Base-by-base conservation (phyloP, 2,888 invertebrate species). In the Strigamia crassipes region DNA sequence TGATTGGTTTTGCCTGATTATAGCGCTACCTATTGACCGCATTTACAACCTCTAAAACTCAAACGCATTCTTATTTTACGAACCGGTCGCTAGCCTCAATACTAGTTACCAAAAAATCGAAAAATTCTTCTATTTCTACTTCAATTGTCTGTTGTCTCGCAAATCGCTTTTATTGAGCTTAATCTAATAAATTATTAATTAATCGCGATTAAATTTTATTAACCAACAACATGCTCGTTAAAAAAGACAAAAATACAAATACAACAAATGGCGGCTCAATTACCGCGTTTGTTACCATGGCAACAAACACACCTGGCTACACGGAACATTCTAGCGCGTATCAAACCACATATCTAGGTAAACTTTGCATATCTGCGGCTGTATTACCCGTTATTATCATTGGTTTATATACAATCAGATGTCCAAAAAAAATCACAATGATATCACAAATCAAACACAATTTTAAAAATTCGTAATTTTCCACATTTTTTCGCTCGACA, bases 11-110 rank as follows among this genome's bases (percentile, higher is more conserved):
- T 13, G 13, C 46, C 21, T 23, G n/a, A 10, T 61, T 61, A 23
- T 61, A 61, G 13, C 23, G 61, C 61, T 18, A 23, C 61, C 61
- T 61, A 12, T 61, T 61, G 61, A 61, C 61, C 61, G 21, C 61
- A 23, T 1, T 27, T 18, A 1, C 6, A 51, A 51, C 15, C 51
- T 18, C 6, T 51, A 18, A 18, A 10, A 18, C 12, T 15, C 18
- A 51, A 51, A 1, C 51, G 18, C 0, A 18, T 18, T 27, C 27
- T 27, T 18, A 56, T 9, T 2, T 15, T 42, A 3, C 42, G 13
- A 61, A 61, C 61, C 61, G 61, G 61, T 61, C 61, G 23, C 46
- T 61, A 61, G 61, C 61, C 61, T 61, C 18, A 15, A 61, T 23
- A n/a, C 61, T 8, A 18, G 23, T 61, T 18, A 2, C 56, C 21